Evolutionary conservation across 2,797 vertebrate species (phyloP).

Genomic region (Thalassophryne amazonica): DNA sequence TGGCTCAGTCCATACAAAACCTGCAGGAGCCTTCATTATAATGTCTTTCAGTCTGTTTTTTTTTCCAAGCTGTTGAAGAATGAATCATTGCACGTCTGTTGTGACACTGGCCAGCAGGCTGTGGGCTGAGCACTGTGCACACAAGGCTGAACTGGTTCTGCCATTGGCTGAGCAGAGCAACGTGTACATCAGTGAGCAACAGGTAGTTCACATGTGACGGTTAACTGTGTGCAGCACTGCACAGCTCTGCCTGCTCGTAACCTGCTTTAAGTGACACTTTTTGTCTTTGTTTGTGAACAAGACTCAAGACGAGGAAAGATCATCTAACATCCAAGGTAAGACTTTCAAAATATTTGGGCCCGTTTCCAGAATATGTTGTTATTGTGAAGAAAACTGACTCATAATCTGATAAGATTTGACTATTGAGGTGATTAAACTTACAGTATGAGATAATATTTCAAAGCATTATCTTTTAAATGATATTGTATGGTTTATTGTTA

Average conservation of each 20-base stretch:
- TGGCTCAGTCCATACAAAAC: no score
- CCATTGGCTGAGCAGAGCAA: slow-evolving; percentile 79
- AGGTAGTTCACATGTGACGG: slow-evolving; percentile 73
- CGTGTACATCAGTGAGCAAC: slow-evolving; percentile 77
- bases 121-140: neutral
- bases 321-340: slow-evolving; percentile 39
- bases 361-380: neutral
- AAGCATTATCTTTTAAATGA: no score
- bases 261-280: slow-evolving; percentile 8
- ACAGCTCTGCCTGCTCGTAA: slow-evolving; percentile 2
- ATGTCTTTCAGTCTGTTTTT: no score
- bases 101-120: neutral
- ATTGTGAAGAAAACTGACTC: neutral
- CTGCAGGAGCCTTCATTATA: no score
- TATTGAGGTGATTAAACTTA: slow-evolving; percentile 16
- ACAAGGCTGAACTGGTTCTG: slow-evolving; percentile 2
- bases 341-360: neutral
- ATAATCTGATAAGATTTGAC: no score
- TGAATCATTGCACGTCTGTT: no score
- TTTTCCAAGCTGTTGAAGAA: no score
- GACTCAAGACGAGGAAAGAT: slow-evolving; percentile 12
- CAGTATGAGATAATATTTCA: slow-evolving; percentile 25
- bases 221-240: slow-evolving; percentile 29
- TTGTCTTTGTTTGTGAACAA: neutral
- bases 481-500: no score